Base-by-base conservation (phyloP, 2,797 vertebrate genomes). In the Spinus pinus region DNA sequence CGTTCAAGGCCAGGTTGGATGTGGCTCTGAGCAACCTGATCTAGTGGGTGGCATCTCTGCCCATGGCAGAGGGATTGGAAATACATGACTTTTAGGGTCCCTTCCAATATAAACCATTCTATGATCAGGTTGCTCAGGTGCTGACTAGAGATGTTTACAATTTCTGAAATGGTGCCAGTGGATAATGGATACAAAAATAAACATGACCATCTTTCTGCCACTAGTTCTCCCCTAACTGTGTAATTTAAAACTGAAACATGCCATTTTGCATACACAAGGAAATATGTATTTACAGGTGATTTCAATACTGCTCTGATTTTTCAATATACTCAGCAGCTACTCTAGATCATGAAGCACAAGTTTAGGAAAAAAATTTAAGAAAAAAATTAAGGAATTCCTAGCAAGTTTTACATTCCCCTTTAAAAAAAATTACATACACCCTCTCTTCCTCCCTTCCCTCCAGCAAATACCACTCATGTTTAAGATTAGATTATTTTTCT, bases 401-500 rank as follows among this genome's bases (percentile, higher is more conserved):
- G 42, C 79, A 95, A 83, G 91, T 95, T 94, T 90, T 94, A 86
- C 77, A 91, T 94, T 94, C 94, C n/a, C 21, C 42, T 83, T 89
- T 14, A 41, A 86, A 93, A 94, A 91, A 93, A 72, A 77, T 30
- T 72, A 70, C 78, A 81, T 53, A 77, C 6, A 20, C 69, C 71
- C 91, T 94, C 81, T 85, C 65, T 94, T 95, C 91, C 93, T 96
- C 94, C 91, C 78, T 92, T 93, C 51, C 78, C 93, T 93, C 84
- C 61, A 95, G 91, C 75, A 91, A 96, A 96, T 96, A 94, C 95
- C 95, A 88, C 83, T 95, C 96, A 78, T 86, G 72, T 94, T 96
- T 94, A 94, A 96, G 96, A 96, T 96, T 96, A 96, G 94, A 96
- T 96, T 95, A 95, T 94, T 96, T 91, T 93, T 83, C 54, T 94